These are phyloP conservation scores for Vimba vimba DNA, from an alignment of 2,113 vertebrate species.

Conservation along the genomic window DNA sequence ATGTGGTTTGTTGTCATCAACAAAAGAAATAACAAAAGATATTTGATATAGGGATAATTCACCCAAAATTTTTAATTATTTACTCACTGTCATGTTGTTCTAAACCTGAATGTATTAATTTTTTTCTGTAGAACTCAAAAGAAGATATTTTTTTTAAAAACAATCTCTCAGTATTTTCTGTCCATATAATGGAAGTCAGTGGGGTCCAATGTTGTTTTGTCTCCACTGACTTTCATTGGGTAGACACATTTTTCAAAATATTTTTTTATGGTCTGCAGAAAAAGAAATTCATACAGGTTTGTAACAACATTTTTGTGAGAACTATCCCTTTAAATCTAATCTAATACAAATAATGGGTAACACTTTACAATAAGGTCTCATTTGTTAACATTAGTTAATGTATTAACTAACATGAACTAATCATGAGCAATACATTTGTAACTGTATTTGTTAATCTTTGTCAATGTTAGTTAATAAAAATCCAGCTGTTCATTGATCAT, in stretches of 20 bases:
- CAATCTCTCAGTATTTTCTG: not conserved
- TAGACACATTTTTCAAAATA: not conserved
- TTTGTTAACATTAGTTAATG: too few species aligned
- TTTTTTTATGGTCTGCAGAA: not conserved
- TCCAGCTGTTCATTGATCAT: too few species aligned
- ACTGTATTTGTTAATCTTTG: too few species aligned
- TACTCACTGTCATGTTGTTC: not conserved
- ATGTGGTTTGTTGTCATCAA: slow-evolving; percentile 10
- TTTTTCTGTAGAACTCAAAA: not conserved
- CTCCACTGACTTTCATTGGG: not conserved
- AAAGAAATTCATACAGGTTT: not conserved
- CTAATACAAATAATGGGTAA: not conserved
- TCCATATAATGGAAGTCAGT: not conserved
- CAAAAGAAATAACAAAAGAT: not conserved
- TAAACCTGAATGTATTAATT: too few species aligned
- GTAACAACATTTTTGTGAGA: not conserved
- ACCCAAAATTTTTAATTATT: not conserved
- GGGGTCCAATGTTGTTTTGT: not conserved
- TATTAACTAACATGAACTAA: too few species aligned
- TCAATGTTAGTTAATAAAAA: too few species aligned
- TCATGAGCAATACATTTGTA: rapidly evolving
- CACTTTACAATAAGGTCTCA: too few species aligned
- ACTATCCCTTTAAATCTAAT: not conserved
- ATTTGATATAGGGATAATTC: not conserved
- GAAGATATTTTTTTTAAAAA: not conserved